phyloP scores from a whole-genome alignment of 2,797 vertebrate species.

The Channallabes apus region DNA sequence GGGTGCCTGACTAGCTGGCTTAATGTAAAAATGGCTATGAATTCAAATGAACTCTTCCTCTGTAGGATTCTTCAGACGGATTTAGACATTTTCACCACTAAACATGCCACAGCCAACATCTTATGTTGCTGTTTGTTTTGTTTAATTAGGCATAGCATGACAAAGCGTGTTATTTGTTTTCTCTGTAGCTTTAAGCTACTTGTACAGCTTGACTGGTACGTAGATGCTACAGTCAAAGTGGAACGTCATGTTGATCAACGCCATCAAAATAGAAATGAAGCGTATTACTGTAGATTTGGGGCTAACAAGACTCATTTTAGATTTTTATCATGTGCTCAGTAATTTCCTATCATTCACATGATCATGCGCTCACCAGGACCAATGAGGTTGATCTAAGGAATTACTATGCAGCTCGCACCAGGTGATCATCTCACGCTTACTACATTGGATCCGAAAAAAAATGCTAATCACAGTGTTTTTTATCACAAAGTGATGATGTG shows the following conservation, averaged over 20 bases:
- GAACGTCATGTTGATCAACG: neutral
- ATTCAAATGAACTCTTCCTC: neutral
- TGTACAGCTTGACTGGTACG: no score
- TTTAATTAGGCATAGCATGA: neutral
- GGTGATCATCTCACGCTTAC: no score
- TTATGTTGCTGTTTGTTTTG: neutral
- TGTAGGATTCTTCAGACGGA: neutral
- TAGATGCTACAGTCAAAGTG: neutral
- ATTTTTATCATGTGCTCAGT: neutral
- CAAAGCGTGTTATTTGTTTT: neutral
- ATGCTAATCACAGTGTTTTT: no score
- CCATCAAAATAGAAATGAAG: neutral
- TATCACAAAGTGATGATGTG: no score
- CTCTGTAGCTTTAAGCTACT: neutral
- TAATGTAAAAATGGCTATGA: neutral
- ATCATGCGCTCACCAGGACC: no score
- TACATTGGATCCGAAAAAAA: no score
- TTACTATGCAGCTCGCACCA: no score
- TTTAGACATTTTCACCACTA: neutral
- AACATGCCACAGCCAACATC: neutral
- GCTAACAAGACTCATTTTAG: neutral
- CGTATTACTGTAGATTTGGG: no score
- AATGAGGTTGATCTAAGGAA: no score
- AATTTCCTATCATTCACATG: no score
- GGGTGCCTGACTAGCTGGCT: neutral